phyloP scores from a whole-genome alignment of 2,888 invertebrate genomes.

The Spisula solida region DNA sequence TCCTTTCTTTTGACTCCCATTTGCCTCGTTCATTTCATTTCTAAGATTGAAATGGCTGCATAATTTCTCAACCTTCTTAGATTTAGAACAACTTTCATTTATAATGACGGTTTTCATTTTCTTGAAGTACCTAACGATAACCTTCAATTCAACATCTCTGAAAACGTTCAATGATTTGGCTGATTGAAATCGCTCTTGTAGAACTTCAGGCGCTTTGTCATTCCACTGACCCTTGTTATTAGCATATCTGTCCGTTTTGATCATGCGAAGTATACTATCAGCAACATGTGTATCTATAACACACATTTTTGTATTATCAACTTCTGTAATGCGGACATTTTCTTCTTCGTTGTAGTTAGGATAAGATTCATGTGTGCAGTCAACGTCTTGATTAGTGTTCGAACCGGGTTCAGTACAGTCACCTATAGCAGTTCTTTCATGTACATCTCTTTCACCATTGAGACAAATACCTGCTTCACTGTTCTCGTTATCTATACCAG shows the following conservation, averaged over 20 bases:
- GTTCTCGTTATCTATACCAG: too few relatives aligned
- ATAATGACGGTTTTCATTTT: conserved; percentile 36
- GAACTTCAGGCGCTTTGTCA: not conserved
- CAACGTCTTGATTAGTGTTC: too few relatives aligned
- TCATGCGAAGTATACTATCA: not conserved
- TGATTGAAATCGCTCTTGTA: not conserved
- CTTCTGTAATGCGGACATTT: too few relatives aligned
- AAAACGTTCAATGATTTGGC: not conserved
- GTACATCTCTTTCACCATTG: not conserved
- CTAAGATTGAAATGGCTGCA: not conserved
- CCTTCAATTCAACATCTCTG: conserved; percentile 39
- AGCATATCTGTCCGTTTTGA: not conserved
- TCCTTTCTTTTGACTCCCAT: not conserved
- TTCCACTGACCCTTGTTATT: conserved; percentile 34
- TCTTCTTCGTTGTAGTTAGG: too few relatives aligned
- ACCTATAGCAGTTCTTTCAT: not conserved
- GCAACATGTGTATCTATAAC: too few relatives aligned
- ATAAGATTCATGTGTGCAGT: too few relatives aligned
- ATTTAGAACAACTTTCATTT: conserved; percentile 44
- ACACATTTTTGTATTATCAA: too few relatives aligned
- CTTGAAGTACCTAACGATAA: conserved; percentile 44
- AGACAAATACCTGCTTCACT: not conserved
- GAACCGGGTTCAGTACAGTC: too few relatives aligned
- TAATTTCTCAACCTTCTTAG: conserved; percentile 29
- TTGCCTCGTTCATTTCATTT: not conserved